phyloP scores from a whole-genome alignment of 2,888 invertebrate genomes.

The Hemistola chrysoprasaria region DNA sequence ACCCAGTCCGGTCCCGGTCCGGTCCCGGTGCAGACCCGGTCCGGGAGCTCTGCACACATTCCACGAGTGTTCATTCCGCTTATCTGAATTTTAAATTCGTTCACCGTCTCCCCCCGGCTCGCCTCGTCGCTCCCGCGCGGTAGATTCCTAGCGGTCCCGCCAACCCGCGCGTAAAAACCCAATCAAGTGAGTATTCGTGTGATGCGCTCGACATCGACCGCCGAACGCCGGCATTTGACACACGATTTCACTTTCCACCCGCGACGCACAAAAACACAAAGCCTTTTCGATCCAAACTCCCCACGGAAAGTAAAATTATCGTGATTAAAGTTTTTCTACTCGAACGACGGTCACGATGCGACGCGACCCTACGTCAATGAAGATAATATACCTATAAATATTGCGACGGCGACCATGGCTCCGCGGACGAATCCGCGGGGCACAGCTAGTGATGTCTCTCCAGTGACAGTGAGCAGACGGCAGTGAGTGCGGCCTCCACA shows the following conservation, averaged over 20 bases:
- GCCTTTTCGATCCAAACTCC: slow-evolving; percentile 22
- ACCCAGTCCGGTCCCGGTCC: background rate
- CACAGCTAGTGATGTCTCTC: background rate
- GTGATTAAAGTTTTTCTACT: slow-evolving; percentile 28
- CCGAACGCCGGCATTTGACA: slow-evolving; percentile 53
- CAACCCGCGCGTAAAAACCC: slow-evolving; percentile 67
- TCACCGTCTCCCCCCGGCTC: slow-evolving; percentile 30
- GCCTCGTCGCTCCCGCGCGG: slow-evolving; percentile 1
- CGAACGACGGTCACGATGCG: slow-evolving; percentile 21
- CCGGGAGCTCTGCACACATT: slow-evolving; percentile 33
- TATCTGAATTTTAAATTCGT: slow-evolving; percentile 76
- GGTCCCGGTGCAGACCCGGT: background rate
- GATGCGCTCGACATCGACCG: slow-evolving; percentile 35
- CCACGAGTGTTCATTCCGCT: slow-evolving; percentile 68
- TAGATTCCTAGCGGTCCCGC: slow-evolving; percentile 65
- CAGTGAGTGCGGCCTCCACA: too few relatives aligned
- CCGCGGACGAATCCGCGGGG: background rate
- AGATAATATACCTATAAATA: too few relatives aligned
- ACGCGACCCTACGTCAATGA: slow-evolving; percentile 7
- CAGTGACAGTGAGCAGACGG: background rate
- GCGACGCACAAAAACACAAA: slow-evolving; percentile 31
- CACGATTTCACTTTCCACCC: slow-evolving; percentile 56
- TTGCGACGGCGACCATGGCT: background rate
- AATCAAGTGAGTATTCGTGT: slow-evolving; percentile 63
- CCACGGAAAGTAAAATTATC: slow-evolving; percentile 32